These are phyloP conservation scores for Eurois occulta DNA, from an alignment of 2,888 invertebrate species.

Conservation along the genomic window DNA sequence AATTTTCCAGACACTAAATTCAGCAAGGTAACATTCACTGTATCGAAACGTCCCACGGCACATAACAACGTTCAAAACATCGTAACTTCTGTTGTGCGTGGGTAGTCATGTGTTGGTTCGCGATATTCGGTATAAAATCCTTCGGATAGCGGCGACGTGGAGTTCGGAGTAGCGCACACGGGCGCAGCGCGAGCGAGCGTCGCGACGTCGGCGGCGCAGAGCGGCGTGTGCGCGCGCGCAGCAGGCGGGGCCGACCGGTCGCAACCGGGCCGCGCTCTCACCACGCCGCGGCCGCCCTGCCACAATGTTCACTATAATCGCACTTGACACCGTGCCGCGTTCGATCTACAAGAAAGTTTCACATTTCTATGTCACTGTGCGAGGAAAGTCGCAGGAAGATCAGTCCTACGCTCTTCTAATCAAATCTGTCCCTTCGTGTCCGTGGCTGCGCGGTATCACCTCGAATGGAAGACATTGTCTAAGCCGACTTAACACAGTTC, in stretches of 20 bases:
- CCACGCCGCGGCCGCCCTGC: slow-evolving; percentile 83
- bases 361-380: slow-evolving; percentile 86
- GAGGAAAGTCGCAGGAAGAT: slow-evolving; percentile 74
- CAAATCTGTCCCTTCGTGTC: slow-evolving; percentile 50
- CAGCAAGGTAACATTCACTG: slow-evolving; percentile 74
- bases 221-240: slow-evolving; percentile 84
- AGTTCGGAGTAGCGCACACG: slow-evolving; percentile 77
- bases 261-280: slow-evolving; percentile 89
- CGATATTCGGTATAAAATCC: slow-evolving; percentile 74
- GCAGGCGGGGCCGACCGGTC: slow-evolving; percentile 89
- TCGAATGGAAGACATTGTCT: slow-evolving; percentile 67
- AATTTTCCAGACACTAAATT: slow-evolving; percentile 67
- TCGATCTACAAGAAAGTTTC: slow-evolving; percentile 88
- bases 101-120: slow-evolving; percentile 63
- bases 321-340: slow-evolving; percentile 88
- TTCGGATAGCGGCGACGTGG: slow-evolving; percentile 72
- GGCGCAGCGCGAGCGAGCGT: slow-evolving; percentile 85
- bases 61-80: slow-evolving; percentile 80
- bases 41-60: slow-evolving; percentile 72
- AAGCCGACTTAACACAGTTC: slow-evolving; percentile 77
- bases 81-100: slow-evolving; percentile 73
- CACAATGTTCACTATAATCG: slow-evolving; percentile 85
- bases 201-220: slow-evolving; percentile 88
- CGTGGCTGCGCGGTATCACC: slow-evolving; percentile 52
- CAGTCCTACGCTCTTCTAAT: slow-evolving; percentile 56